A percentile compares a stretch with the other conserved stretches of the same genome.
These are phyloP conservation scores for Vandiemenella viatica DNA, from an alignment of 2,888 invertebrate genomes.

Conservation along the genomic window DNA sequence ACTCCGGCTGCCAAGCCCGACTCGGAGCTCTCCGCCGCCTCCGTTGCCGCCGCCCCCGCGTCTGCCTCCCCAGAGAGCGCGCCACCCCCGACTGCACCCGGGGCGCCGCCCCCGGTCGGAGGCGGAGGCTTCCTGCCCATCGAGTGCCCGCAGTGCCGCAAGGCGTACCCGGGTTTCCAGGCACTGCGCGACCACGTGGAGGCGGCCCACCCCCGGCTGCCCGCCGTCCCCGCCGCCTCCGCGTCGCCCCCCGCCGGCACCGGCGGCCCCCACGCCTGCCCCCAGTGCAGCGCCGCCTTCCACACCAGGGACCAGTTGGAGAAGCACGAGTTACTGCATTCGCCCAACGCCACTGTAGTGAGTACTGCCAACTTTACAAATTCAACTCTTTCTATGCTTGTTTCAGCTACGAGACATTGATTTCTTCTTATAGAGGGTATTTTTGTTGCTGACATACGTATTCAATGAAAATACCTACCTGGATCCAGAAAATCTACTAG, in stretches of 20 bases:
- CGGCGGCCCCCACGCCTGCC: constrained; percentile 37
- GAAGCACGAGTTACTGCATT: constrained; percentile 80
- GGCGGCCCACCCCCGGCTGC: constrained; percentile 25
- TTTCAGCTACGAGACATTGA: too few relatives aligned
- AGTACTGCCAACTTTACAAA: constrained; percentile 28
- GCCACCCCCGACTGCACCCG: constrained; percentile 3
- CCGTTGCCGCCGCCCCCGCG: background rate
- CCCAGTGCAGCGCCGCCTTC: constrained; percentile 79
- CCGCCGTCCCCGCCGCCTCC: constrained; percentile 22
- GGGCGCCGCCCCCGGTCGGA: constrained; percentile 4
- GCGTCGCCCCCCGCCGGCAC: constrained; percentile 34
- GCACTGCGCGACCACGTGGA: constrained; percentile 37
- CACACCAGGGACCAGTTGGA: constrained; percentile 72
- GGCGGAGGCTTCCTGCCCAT: constrained; percentile 21
- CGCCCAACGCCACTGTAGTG: constrained; percentile 64
- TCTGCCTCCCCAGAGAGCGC: background rate
- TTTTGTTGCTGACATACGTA: too few relatives aligned
- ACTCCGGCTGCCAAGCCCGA: constrained; percentile 3
- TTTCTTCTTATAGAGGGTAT: too few relatives aligned
- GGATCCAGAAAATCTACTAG: too few relatives aligned
- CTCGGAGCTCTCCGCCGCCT: background rate
- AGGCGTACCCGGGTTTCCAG: constrained; percentile 32
- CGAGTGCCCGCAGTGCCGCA: constrained; percentile 36
- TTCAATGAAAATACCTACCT: too few relatives aligned
- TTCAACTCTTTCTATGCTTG: too few relatives aligned